Evolutionary conservation across 1,140 invertebrate genomes (phyloP), one percentile per base, ranked within the genome.

Genomic region (Drosophila nasuta): DNA sequence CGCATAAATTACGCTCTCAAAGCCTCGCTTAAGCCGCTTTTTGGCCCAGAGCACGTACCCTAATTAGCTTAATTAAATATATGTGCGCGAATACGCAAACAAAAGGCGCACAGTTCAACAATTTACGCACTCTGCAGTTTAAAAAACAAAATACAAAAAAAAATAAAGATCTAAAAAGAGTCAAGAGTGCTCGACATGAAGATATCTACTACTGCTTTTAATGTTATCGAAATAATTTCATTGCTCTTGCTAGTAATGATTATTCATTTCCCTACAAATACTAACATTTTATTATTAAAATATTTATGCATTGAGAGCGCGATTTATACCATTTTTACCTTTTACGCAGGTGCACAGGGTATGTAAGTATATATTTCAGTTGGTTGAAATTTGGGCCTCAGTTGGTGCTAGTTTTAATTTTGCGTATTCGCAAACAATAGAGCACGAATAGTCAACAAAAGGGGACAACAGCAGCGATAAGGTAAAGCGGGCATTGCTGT

Each of bases 11-110:
- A 77, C 62, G 49, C 15, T 30, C 58, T 56, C 66, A 76, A 79
- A 89, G 81, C 77, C 83, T 65, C 65, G 59, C 67, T 79, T 82
- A 88, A 81, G 75, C 71, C 69, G 70, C 75, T 59, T 69, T 77
- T 60, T 63, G 51, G 75, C 81, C 67, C 85, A 28, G 54, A 64
- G 85, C 85, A 89, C 85, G 85, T 90, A 70, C 75, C 81, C 86
- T 89, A 89, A 89, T 89, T 89, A 89, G 85, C 85, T 72, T 77
- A 89, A 89, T 89, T 89, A 89, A 89, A 89, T 89, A 89, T 89
- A 89, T 90, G 69, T 88, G 75, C 58, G 59, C 51, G 86, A 85
- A 81, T 86, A 79, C 89, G 81, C 79, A 81, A 81, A 90, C 85
- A 88, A 76, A 78, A 74, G 67, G 57, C 43, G 54, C 45, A 25